Conservation (phyloP, 64 coral and sea anemone genomes). For the Stichodactyla helianthus region DNA sequence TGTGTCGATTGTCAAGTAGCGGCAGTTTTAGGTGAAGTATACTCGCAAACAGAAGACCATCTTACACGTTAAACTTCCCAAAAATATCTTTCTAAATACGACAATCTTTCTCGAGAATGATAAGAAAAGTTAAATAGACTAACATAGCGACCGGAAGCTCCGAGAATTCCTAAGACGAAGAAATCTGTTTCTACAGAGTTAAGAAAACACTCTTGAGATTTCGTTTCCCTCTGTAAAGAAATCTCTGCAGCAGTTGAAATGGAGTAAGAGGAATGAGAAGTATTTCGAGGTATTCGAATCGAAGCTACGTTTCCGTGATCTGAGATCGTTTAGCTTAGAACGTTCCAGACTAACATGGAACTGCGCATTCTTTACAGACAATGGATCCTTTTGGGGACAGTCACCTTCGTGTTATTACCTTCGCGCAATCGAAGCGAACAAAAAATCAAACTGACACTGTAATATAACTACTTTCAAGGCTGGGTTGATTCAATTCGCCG, state of each 20-base stretch:
- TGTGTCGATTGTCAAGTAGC: neutral
- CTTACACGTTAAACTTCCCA: too few relatives aligned
- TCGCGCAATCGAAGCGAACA: neutral
- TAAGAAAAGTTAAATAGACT: too few relatives aligned
- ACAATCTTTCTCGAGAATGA: too few relatives aligned
- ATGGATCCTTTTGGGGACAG: slow-evolving; percentile 1
- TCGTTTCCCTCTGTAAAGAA: neutral
- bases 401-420: slow-evolving; percentile 1
- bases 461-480: neutral
- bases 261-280: neutral
- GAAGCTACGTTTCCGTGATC: neutral
- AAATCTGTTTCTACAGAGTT: slow-evolving; percentile 1
- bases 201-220: neutral
- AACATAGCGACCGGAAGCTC: neutral
- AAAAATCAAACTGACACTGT: neutral
- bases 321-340: slow-evolving; percentile 7
- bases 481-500: neutral
- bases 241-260: neutral
- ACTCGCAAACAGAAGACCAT: neutral
- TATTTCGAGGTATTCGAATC: neutral
- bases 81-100: too few relatives aligned
- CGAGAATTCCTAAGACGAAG: neutral
- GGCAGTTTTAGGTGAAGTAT: neutral
- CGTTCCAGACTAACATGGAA: neutral
- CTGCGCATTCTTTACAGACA: neutral